Evolutionary conservation across 2,888 invertebrate genomes (phyloP).

Genomic region (Nipponacmea schrenckii): DNA sequence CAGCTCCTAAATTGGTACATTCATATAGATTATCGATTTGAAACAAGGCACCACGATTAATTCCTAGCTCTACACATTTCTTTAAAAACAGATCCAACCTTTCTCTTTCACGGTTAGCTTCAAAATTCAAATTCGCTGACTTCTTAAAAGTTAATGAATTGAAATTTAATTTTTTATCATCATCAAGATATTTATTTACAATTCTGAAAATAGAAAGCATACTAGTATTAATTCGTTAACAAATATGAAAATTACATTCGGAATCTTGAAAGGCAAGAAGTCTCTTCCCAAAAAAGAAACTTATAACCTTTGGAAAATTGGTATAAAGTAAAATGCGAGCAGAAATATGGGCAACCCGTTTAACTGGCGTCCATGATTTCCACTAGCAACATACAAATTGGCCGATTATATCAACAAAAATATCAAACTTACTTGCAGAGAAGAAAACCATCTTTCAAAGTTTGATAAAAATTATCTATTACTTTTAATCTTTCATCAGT

Average conservation of each 20-base stretch:
- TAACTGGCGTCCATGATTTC: no score
- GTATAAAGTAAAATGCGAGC: no score
- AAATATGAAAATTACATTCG: no score
- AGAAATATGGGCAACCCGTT: no score
- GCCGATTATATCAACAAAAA: no score
- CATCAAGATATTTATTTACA: conserved; percentile 40
- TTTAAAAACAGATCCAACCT: conserved; percentile 45
- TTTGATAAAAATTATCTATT: conserved; percentile 90
- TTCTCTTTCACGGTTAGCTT: conserved; percentile 47
- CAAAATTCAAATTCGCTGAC: conserved; percentile 42
- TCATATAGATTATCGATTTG: conserved; percentile 59
- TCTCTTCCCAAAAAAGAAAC: neutral
- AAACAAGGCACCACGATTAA: conserved; percentile 45
- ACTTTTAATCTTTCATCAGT: conserved; percentile 69
- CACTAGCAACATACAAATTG: no score
- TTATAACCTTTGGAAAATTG: no score
- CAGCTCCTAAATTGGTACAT: conserved; percentile 53
- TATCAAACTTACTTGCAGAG: conserved; percentile 82
- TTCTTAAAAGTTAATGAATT: conserved; percentile 39
- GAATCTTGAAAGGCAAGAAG: no score
- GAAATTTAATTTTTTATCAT: conserved; percentile 42
- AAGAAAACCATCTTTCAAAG: conserved; percentile 85
- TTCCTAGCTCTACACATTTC: conserved; percentile 49
- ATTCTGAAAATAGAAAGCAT: conserved; percentile 35
- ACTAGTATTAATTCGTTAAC: no score